These are phyloP conservation scores for Zaprionus taronus DNA, from an alignment of 1,140 invertebrate genomes.

Conservation along the genomic window DNA sequence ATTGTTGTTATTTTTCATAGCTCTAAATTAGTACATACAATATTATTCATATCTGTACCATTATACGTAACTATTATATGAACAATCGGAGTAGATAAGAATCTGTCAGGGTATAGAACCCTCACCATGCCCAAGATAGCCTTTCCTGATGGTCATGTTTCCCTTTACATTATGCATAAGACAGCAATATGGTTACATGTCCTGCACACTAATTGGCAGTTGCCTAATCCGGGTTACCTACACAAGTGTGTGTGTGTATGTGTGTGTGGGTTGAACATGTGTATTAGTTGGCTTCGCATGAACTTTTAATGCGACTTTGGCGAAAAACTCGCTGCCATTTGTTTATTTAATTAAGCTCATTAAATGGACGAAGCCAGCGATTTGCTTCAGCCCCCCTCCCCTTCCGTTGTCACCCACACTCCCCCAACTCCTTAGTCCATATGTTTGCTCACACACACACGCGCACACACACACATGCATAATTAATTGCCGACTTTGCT, in stretches of 20 bases:
- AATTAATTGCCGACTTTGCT: conserved; percentile 69
- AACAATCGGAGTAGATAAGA: too few relatives aligned
- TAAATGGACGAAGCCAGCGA: conserved; percentile 55
- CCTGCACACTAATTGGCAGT: conserved; percentile 28
- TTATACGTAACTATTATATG: too few relatives aligned
- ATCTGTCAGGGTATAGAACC: too few relatives aligned
- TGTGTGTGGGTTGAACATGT: conserved; percentile 17
- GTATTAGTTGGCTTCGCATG: conserved; percentile 53
- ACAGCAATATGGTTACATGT: conserved; percentile 1
- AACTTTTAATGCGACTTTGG: conserved; percentile 64
- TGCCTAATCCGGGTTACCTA: conserved; percentile 25
- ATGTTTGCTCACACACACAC: conserved; percentile 24
- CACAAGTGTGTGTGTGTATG: conserved; percentile 8
- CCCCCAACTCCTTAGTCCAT: conserved; percentile 31
- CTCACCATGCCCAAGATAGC: background rate
- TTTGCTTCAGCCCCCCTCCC: background rate
- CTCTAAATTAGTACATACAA: too few relatives aligned
- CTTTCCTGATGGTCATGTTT: background rate
- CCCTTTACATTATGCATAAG: conserved; percentile 40
- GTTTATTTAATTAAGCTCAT: conserved; percentile 79
- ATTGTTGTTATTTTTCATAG: too few relatives aligned
- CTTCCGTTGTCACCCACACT: background rate
- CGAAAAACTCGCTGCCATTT: conserved; percentile 63
- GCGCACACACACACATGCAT: conserved; percentile 55
- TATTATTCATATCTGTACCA: too few relatives aligned